Percentiles rank a stretch among this genome's conserved stretches.
phyloP scores from a whole-genome alignment of 1,140 invertebrate genomes.

The Atta texana region DNA sequence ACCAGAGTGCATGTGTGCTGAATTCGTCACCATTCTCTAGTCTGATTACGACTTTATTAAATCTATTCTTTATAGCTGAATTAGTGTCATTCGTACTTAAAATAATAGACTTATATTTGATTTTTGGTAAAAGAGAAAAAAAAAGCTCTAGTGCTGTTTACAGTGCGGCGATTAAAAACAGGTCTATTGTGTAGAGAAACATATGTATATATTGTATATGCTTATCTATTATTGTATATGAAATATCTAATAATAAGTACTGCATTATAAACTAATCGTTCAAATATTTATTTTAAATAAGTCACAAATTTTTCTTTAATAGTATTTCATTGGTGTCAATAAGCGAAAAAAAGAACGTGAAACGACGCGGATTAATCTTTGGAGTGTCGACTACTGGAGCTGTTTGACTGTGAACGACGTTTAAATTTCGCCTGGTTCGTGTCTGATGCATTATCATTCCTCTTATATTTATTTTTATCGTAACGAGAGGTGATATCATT shows the following conservation, averaged over 20 bases:
- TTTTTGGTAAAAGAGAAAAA: too few relatives aligned
- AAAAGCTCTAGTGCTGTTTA: too few relatives aligned
- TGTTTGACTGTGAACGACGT: conserved; percentile 80
- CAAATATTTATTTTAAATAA: conserved; percentile 3
- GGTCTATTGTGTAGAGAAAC: too few relatives aligned
- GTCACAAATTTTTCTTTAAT: conserved; percentile 5
- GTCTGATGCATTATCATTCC: conserved; percentile 53
- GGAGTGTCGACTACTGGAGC: conserved; percentile 80
- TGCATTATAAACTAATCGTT: background rate
- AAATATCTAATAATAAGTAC: background rate
- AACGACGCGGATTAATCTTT: conserved; percentile 73
- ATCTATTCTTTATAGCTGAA: too few relatives aligned
- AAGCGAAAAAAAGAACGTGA: conserved; percentile 1
- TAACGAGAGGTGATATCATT: conserved; percentile 62
- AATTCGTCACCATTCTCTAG: too few relatives aligned
- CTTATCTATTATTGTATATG: background rate
- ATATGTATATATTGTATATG: background rate
- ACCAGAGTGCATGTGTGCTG: too few relatives aligned
- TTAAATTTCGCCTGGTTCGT: conserved; percentile 80
- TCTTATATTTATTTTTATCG: conserved; percentile 69
- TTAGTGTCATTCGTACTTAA: too few relatives aligned
- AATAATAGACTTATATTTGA: too few relatives aligned
- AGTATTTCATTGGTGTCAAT: conserved; percentile 23
- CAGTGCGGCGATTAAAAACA: too few relatives aligned
- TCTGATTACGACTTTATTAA: too few relatives aligned